These are phyloP conservation scores for Vollenhovia emeryi DNA, from an alignment of 1,140 invertebrate genomes.

Conservation along the genomic window DNA sequence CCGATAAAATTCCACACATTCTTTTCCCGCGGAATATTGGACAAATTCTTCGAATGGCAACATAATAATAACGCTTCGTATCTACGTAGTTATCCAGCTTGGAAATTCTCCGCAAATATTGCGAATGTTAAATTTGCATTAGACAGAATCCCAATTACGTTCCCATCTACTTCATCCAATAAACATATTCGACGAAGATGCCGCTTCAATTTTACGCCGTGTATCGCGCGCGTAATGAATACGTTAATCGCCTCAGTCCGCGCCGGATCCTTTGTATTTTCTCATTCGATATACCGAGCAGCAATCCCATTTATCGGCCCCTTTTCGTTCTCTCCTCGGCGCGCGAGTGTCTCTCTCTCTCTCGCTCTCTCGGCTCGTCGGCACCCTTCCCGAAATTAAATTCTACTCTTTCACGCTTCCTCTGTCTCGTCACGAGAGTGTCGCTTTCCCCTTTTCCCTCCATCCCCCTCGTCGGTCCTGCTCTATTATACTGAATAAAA, in stretches of 20 bases:
- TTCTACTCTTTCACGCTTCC: conserved; percentile 52
- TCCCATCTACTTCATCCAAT: not conserved
- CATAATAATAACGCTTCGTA: not conserved
- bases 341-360: no score
- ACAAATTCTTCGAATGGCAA: not conserved
- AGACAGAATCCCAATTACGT: conserved; percentile 17
- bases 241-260: conserved; percentile 33
- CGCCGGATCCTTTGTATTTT: conserved; percentile 38
- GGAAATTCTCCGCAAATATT: conserved; percentile 7
- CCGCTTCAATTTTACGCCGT: not conserved
- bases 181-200: conserved; percentile 14
- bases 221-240: not conserved
- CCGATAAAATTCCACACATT: conserved; percentile 2
- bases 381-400: conserved; percentile 64
- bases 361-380: not conserved
- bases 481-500: not conserved
- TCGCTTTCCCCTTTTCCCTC: not conserved
- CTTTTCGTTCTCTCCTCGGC: not conserved
- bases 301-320: conserved; percentile 57
- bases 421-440: conserved; percentile 15
- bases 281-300: conserved; percentile 6
- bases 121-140: not conserved
- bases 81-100: not conserved
- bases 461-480: not conserved
- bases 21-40: not conserved